Base-by-base conservation (phyloP, 64 coral and sea anemone genomes). In the Porites lutea region DNA sequence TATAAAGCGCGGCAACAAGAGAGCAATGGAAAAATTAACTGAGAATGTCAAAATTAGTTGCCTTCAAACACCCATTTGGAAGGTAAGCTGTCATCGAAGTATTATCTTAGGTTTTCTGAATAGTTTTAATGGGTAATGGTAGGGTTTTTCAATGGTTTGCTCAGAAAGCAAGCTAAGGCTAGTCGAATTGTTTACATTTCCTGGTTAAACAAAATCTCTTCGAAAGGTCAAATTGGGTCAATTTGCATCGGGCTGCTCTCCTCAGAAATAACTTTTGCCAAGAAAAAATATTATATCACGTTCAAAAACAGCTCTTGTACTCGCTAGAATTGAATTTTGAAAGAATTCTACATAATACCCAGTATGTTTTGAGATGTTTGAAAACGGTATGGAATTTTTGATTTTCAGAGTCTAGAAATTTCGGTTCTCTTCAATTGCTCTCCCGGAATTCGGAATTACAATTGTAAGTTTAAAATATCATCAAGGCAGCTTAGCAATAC, bases 171-270 rank as follows among this genome's bases (percentile, higher is more conserved):
- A 76, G 73, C 73, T 76, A 52, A 76, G 73, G 47, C 73, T 76
- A 50, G 73, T 76, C 73, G 47, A 52, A 51, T 76, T 76, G 73
- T 52, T 76, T 76, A 76, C 48, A 76, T 76, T 76, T 52, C 73
- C 73, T 76, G 73, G 73, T 76, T 48, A 52, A 76, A 76, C 73
- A 76, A 76, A 76, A 76, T 76, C 73, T 76, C 73, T 76, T 76
- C 73, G 73, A 76, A 76, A 76, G 73, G 73, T 76, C 73, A 76
- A 76, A 76, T 76, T 76, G 73, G 73, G 73, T 52, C 73, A 76
- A 76, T 46, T 76, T 76, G 73, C 73, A 76, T 76, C 48, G 73
- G 73, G 73, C 48, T 16, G 73, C 73, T 76, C 73, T 46, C 73
- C 73, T 76, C 48, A 76, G 70, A 72, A 72, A 72, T 72, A 72